Evolutionary conservation across 2,888 invertebrate genomes (phyloP).

Genomic region (Nasonovia ribisnigri): DNA sequence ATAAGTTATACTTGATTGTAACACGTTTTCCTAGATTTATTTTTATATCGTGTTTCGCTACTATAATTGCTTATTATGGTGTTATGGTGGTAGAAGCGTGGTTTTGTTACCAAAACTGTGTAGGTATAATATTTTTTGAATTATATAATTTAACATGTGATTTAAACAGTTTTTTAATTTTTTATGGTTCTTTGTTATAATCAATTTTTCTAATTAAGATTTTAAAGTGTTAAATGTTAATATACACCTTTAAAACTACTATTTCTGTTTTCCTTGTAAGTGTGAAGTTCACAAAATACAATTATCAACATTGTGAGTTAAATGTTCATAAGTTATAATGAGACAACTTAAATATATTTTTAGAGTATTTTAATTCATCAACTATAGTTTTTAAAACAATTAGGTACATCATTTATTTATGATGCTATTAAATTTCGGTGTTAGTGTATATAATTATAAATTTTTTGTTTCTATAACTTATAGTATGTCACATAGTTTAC

Average conservation of each 20-base stretch:
- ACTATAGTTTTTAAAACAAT: background rate
- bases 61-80: background rate
- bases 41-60: background rate
- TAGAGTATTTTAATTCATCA: background rate
- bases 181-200: background rate
- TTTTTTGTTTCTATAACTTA: background rate
- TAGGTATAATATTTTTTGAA: background rate
- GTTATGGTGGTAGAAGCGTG: background rate
- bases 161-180: background rate
- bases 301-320: background rate
- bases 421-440: background rate
- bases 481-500: background rate
- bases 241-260: background rate
- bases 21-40: background rate
- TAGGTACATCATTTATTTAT: background rate
- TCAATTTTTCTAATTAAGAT: background rate
- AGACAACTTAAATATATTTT: background rate
- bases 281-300: background rate
- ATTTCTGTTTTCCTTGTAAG: background rate
- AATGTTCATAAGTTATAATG: background rate
- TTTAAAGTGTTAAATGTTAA: background rate
- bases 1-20: background rate
- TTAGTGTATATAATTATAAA: background rate
- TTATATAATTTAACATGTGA: background rate
- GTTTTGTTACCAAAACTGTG: background rate